phyloP scores from a whole-genome alignment of 2,113 vertebrate species.

The Xenopus laevis region DNA sequence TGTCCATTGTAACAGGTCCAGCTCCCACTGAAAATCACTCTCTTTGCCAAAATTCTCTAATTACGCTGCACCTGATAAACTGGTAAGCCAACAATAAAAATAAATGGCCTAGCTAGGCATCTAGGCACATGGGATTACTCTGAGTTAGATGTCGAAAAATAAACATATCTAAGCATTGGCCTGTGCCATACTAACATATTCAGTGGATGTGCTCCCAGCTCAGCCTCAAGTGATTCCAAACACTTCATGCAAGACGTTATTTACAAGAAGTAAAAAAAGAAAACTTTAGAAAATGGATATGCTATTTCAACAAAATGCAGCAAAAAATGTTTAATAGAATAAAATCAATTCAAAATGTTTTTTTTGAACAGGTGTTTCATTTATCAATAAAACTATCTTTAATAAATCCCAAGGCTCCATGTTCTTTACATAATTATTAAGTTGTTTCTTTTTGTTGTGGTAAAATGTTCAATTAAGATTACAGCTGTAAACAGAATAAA shows the following conservation, averaged over 20 bases:
- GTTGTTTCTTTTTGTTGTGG: too few species aligned
- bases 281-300: background rate
- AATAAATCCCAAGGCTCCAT: too few species aligned
- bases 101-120: constrained; percentile 21
- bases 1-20: constrained; percentile 19
- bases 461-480: too few species aligned
- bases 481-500: too few species aligned
- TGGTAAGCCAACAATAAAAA: constrained; percentile 21
- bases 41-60: background rate
- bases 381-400: too few species aligned
- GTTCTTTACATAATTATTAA: too few species aligned
- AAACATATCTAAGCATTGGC: background rate
- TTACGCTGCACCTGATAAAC: constrained; percentile 5
- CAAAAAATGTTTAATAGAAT: too few species aligned
- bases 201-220: background rate
- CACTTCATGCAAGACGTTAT: background rate
- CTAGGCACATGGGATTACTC: constrained; percentile 4
- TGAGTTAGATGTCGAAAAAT: constrained; percentile 10
- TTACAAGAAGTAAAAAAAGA: background rate
- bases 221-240: background rate
- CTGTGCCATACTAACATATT: background rate
- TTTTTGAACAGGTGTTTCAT: too few species aligned
- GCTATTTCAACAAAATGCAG: background rate
- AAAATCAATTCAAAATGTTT: too few species aligned
- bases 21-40: background rate